These are phyloP conservation scores for Stegastes partitus DNA, from an alignment of 2,113 vertebrate species.

Conservation along the genomic window DNA sequence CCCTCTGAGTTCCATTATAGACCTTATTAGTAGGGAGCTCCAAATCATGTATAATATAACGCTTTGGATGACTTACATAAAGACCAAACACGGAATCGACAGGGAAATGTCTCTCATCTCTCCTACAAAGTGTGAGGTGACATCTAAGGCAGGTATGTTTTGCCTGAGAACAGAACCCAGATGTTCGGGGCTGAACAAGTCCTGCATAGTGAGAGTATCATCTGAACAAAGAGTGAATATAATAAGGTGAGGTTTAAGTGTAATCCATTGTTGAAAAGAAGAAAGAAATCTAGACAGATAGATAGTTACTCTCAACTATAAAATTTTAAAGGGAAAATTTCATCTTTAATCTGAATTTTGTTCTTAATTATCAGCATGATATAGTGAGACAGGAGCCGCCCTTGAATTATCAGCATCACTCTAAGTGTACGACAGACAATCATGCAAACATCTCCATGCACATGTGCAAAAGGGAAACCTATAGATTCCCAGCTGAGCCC, in stretches of 20 bases:
- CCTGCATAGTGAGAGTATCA: background rate
- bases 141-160: constrained; percentile 35
- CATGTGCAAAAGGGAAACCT: constrained; percentile 25
- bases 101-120: constrained; percentile 44
- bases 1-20: constrained; percentile 80
- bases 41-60: constrained; percentile 62
- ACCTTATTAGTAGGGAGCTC: constrained; percentile 70
- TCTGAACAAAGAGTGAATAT: constrained; percentile 10
- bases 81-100: constrained; percentile 43
- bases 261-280: too few relatives aligned
- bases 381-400: background rate
- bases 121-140: constrained; percentile 21
- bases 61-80: constrained; percentile 58
- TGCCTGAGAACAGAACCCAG: constrained; percentile 27
- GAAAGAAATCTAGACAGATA: too few relatives aligned
- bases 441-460: constrained; percentile 3
- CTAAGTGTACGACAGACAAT: constrained; percentile 16
- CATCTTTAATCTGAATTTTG: background rate
- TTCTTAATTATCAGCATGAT: background rate
- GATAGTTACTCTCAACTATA: background rate
- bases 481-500: constrained; percentile 63
- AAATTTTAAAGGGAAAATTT: background rate
- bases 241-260: too few relatives aligned
- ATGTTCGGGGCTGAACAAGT: constrained; percentile 13
- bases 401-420: constrained; percentile 13